Percentiles rank a stretch among this genome's conserved stretches.
phyloP scores from a whole-genome alignment of 2,888 invertebrate species.

The Orchesella flavescens region DNA sequence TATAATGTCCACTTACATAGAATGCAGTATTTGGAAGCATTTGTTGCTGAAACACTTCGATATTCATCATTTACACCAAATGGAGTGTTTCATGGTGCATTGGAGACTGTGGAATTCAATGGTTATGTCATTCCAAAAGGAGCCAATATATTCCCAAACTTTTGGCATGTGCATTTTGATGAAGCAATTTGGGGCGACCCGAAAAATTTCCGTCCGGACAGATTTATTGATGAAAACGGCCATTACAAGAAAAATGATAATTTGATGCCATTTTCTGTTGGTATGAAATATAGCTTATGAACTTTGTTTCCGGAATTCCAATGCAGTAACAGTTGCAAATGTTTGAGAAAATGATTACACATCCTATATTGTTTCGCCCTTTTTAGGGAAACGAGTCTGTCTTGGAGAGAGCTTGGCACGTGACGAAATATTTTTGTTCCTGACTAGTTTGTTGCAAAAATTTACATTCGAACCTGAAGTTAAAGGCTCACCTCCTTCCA shows the following conservation, averaged over 20 bases:
- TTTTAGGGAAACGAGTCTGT: slow-evolving; percentile 63
- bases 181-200: slow-evolving; percentile 13
- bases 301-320: no score
- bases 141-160: background rate
- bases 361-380: no score
- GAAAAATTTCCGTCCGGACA: background rate
- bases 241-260: slow-evolving; percentile 19
- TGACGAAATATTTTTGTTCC: slow-evolving; percentile 57
- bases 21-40: slow-evolving; percentile 12
- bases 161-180: background rate
- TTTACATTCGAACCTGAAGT: slow-evolving; percentile 49
- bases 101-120: background rate
- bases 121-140: slow-evolving; percentile 11
- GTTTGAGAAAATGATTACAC: no score
- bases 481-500: background rate
- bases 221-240: slow-evolving; percentile 2
- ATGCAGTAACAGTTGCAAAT: no score
- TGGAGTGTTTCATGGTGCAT: background rate
- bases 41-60: slow-evolving; percentile 1
- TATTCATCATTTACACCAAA: slow-evolving; percentile 1
- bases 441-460: slow-evolving; percentile 43
- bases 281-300: background rate
- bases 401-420: slow-evolving; percentile 64
- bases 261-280: slow-evolving; percentile 11
- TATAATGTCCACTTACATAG: background rate